phyloP scores from a whole-genome alignment of 2,113 vertebrate genomes.

The Halcyon malimbica region DNA sequence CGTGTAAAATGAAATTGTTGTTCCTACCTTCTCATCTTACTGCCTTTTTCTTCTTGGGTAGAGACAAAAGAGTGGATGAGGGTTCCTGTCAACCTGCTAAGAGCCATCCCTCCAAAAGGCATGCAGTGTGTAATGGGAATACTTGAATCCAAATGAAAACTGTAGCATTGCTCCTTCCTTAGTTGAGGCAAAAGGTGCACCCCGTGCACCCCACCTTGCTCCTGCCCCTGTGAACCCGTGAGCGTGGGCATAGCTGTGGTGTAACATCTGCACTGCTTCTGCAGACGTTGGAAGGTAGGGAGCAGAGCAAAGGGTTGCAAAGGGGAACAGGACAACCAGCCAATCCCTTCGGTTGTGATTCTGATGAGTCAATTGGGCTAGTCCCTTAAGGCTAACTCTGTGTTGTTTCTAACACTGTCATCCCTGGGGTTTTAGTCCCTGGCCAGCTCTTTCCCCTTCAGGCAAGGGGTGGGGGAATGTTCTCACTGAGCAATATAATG shows the following conservation, averaged over 20 bases:
- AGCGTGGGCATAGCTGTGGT: fast-evolving
- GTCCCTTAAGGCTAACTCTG: neutral
- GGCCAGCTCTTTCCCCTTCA: neutral
- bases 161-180: neutral
- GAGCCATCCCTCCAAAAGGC: neutral
- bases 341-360: neutral
- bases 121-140: neutral
- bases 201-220: fast-evolving
- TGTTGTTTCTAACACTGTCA: neutral
- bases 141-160: no score
- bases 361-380: neutral
- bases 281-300: neutral
- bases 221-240: fast-evolving
- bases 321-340: neutral
- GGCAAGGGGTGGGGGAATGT: neutral
- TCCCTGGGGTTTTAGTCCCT: neutral
- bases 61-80: neutral
- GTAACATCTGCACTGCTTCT: fast-evolving
- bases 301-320: neutral
- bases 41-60: neutral
- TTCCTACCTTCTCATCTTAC: neutral
- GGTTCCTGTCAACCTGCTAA: neutral
- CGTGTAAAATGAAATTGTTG: fast-evolving
- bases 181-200: neutral
- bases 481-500: neutral